Conservation (phyloP, 2,113 vertebrate species). For the Ceyx cyanopectus region DNA sequence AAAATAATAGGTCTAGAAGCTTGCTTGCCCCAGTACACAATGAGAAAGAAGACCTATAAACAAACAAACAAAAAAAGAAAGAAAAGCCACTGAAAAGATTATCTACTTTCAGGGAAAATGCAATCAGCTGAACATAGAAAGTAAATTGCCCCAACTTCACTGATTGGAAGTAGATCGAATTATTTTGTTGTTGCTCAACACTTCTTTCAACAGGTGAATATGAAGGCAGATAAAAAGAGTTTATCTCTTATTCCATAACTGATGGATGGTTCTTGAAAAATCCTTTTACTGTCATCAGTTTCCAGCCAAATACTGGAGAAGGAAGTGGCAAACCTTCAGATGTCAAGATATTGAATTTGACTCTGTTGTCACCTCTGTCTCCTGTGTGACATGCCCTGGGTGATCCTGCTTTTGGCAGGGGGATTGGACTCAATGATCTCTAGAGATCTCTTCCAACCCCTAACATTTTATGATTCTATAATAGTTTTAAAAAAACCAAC, state of each 20-base stretch:
- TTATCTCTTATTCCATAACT: not conserved
- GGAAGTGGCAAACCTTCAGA: not conserved
- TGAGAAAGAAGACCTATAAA: not conserved
- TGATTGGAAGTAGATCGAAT: not conserved
- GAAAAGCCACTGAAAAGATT: not conserved
- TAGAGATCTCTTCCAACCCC: too few species aligned
- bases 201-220: not conserved
- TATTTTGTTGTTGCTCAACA: not conserved
- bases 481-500: not conserved
- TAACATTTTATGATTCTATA: not conserved
- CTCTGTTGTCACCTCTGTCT: not conserved
- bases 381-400: too few species aligned
- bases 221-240: not conserved
- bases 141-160: not conserved
- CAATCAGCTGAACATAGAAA: not conserved
- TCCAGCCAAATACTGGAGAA: not conserved
- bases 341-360: not conserved
- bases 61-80: not conserved
- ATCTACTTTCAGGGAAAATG: not conserved
- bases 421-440: too few species aligned
- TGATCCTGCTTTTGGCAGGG: too few species aligned
- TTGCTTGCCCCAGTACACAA: not conserved
- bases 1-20: not conserved
- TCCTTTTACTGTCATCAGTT: not conserved
- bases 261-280: not conserved